Evolutionary conservation across 2,113 vertebrate species (phyloP), one percentile per base, ranked within the genome.

Genomic region (Cygnus atratus): DNA sequence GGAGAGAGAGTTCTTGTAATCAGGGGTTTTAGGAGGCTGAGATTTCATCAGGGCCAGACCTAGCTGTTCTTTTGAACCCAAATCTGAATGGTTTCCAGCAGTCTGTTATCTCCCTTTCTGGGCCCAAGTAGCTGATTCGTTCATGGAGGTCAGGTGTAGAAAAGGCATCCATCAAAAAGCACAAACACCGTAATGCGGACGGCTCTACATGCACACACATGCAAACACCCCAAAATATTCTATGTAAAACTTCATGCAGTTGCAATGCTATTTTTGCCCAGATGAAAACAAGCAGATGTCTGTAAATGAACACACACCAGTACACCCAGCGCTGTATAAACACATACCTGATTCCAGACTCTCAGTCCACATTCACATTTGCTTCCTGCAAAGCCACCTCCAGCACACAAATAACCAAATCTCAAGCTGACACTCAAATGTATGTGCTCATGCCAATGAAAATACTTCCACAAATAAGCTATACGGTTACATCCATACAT

Each of bases 321-420:
- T 25, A 31, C 46, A 39, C 29, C 8, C 7, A 54, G 71, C 50
- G 10, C 37, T 73, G 44, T 19, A 3, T 5, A 11, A 43, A 20
- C 90, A 74, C 52, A 1, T 7, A 22, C 37, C 68, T 63, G 59
- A 43, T 22, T 26, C 78, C 71, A 70, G 91, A 72, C 55, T 79
- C 85, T 3, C 52, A 33, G 14, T 46, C 63, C 77, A 10, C 55
- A 48, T 68, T 70, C 83, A 37, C 50, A 2, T 55, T 13, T 43
- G 22, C 63, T 33, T 80, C 22, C 88, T 67, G 55, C 91, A 92
- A 46, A 90, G 52, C 46, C 86, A 77, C 95, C 82, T 91, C 90
- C 81, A 79, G 80, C 77, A 50, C 48, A 20, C 58, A 39, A 41
- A n/a, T 62, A 62, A 26, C 67, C 59, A 28, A 0, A 22, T 12